These are phyloP conservation scores for Lepus americanus DNA, from an alignment of 2,113 vertebrate genomes.

Conservation along the genomic window DNA sequence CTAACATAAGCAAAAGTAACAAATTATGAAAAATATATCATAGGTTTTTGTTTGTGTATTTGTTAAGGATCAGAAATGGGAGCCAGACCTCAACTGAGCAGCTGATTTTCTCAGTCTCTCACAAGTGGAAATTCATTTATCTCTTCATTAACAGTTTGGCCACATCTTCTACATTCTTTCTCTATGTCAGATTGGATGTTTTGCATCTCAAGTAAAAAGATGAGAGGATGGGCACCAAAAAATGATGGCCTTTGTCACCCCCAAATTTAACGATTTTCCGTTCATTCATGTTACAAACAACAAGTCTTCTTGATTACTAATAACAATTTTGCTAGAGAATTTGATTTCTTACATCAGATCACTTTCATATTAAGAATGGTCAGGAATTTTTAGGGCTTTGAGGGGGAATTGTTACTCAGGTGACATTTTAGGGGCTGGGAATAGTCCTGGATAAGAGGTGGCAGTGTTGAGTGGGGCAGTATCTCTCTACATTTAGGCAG, in stretches of 20 bases:
- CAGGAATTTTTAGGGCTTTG: neutral
- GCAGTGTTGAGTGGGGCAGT: neutral
- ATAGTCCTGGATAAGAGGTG: neutral
- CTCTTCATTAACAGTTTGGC: neutral
- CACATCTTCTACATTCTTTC: neutral
- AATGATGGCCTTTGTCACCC: no score
- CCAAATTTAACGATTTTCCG: neutral
- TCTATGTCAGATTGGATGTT: neutral
- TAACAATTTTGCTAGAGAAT: neutral
- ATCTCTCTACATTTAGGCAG: neutral
- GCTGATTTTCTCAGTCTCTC: neutral
- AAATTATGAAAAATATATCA: neutral
- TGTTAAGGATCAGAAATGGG: neutral
- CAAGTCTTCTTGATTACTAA: neutral
- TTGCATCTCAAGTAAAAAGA: neutral
- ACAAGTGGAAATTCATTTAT: neutral
- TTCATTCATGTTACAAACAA: neutral
- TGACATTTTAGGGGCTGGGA: neutral
- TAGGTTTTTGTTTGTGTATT: no score
- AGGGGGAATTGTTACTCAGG: neutral
- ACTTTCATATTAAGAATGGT: neutral
- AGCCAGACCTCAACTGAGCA: fast-evolving
- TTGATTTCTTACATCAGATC: neutral
- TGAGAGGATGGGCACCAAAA: neutral
- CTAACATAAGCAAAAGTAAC: neutral